Evolutionary conservation across 2,797 vertebrate genomes (phyloP).

Genomic region (Acropternis orthonyx): DNA sequence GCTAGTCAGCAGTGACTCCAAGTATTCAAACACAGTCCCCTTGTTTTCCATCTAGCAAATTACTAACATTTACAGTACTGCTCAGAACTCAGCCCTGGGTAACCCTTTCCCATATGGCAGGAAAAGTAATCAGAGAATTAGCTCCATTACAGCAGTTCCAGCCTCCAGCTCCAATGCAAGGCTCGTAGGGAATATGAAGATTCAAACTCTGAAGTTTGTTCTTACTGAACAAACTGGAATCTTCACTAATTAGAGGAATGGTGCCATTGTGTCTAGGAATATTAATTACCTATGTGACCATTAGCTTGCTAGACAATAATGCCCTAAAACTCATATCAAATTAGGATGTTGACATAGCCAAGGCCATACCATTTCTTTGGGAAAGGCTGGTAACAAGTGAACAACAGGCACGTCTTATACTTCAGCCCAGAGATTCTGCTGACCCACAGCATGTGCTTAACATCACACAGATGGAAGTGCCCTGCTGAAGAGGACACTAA

Average conservation of each 20-base stretch:
- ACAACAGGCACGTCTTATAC: accelerated
- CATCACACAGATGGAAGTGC: background rate
- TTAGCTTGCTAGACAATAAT: background rate
- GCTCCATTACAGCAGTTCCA: background rate
- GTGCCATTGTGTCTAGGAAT: background rate
- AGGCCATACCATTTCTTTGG: background rate
- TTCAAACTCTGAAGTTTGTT: background rate
- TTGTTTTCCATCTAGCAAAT: background rate
- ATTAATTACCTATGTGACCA: background rate
- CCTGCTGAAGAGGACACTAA: background rate
- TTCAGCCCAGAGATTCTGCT: background rate
- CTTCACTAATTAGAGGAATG: background rate
- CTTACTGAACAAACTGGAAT: background rate
- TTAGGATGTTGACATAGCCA: background rate
- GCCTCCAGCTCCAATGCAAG: background rate
- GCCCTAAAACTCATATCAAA: background rate
- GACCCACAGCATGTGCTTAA: background rate
- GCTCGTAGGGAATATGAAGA: background rate
- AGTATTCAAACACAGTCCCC: background rate
- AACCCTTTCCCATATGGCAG: background rate
- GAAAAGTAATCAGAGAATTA: constrained; percentile 20
- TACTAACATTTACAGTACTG: background rate
- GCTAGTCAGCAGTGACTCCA: background rate
- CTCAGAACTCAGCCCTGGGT: background rate
- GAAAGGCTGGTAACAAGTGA: background rate